phyloP scores from a whole-genome alignment of 1,140 invertebrate genomes.

The Drosophila kikkawai region DNA sequence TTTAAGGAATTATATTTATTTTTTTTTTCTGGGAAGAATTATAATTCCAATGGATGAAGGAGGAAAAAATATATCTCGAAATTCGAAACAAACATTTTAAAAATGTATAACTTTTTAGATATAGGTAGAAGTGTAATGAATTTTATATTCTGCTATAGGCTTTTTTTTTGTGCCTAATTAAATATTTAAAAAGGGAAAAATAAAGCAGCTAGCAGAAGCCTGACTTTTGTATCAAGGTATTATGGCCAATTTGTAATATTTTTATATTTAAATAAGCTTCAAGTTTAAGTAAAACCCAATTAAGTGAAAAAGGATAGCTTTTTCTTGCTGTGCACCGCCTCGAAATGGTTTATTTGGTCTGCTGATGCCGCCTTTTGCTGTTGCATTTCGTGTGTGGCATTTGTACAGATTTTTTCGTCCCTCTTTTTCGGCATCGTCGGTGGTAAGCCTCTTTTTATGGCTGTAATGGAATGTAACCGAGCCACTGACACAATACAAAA shows the following conservation, averaged over 20 bases:
- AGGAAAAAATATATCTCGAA: background rate
- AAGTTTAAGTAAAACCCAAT: background rate
- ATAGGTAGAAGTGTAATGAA: background rate
- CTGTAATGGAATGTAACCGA: conserved; percentile 75
- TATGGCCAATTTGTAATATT: too few relatives aligned
- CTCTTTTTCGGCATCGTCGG: conserved; percentile 34
- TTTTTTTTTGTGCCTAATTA: background rate
- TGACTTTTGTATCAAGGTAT: background rate
- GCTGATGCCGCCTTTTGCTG: conserved; percentile 24
- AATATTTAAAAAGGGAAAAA: background rate
- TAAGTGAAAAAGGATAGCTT: too few relatives aligned
- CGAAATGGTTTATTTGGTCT: conserved; percentile 32
- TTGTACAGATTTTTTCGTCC: conserved; percentile 36
- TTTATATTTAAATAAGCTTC: background rate
- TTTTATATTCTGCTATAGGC: background rate
- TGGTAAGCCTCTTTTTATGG: conserved; percentile 55
- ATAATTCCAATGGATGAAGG: background rate
- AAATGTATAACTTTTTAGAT: too few relatives aligned
- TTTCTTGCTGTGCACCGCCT: conserved; percentile 6
- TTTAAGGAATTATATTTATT: background rate
- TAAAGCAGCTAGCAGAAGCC: background rate
- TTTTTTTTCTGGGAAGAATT: background rate
- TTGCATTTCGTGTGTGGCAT: conserved; percentile 54
- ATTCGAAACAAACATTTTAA: background rate
- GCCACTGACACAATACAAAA: conserved; percentile 62